Percentiles rank a stretch among this genome's conserved stretches.
phyloP scores from a whole-genome alignment of 2,797 vertebrate genomes.

The Sphaeramia orbicularis region DNA sequence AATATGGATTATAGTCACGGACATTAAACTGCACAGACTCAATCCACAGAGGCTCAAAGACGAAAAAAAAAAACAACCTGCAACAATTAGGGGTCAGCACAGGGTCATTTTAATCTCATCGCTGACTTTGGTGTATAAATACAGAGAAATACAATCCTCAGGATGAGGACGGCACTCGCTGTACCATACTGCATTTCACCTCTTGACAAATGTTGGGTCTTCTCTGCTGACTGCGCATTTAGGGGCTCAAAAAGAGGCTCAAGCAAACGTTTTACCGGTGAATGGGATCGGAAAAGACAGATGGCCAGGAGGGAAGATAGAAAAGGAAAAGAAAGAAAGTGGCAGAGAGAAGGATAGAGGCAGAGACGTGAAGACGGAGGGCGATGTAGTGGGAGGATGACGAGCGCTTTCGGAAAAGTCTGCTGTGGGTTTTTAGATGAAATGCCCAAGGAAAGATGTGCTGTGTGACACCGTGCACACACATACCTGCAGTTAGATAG shows the following conservation, averaged over 20 bases:
- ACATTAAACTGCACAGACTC: conserved; percentile 13
- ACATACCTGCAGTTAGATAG: conserved; percentile 42
- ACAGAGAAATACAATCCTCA: conserved; percentile 48
- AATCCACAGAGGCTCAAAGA: no score
- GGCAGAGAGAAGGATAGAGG: not conserved
- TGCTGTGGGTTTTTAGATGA: conserved; percentile 49
- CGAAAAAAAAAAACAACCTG: not conserved
- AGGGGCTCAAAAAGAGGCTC: conserved; percentile 6
- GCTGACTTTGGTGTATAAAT: conserved; percentile 54
- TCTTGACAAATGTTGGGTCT: conserved; percentile 30
- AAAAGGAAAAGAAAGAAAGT: not conserved
- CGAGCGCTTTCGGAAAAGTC: conserved; percentile 52
- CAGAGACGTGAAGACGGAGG: conserved; percentile 13
- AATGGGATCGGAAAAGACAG: conserved; percentile 43
- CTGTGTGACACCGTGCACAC: conserved; percentile 32
- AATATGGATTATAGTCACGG: conserved; percentile 18
- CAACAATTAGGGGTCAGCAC: conserved; percentile 12
- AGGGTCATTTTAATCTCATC: conserved; percentile 54
- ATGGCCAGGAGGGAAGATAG: conserved; percentile 20
- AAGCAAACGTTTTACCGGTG: conserved; percentile 30
- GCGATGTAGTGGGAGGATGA: conserved; percentile 24
- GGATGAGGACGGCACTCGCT: conserved; percentile 22
- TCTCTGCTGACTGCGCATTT: conserved; percentile 55
- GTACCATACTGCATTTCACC: conserved; percentile 50
- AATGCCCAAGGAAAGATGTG: conserved; percentile 51